phyloP scores from a whole-genome alignment of 2,797 vertebrate species.

The Pachyuromys duprasi region DNA sequence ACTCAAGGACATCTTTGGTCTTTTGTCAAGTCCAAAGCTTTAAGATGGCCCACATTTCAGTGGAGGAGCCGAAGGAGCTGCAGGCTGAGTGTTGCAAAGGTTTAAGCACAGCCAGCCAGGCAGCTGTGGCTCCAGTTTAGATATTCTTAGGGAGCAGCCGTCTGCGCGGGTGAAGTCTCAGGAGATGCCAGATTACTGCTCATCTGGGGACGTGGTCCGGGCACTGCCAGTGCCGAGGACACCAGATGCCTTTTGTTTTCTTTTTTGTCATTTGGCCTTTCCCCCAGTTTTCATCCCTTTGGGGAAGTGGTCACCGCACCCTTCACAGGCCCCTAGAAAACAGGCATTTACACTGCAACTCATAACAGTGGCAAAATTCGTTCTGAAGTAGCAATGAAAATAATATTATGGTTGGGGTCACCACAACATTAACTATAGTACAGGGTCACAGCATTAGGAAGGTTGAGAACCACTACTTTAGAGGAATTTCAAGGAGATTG shows the following conservation, averaged over 20 bases:
- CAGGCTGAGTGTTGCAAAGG: neutral
- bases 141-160: neutral
- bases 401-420: neutral
- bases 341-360: neutral
- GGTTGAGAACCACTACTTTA: neutral
- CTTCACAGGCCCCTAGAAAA: neutral
- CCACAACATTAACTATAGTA: neutral
- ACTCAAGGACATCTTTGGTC: neutral
- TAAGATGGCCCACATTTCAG: neutral
- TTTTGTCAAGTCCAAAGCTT: neutral
- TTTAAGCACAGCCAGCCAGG: neutral
- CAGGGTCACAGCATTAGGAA: neutral
- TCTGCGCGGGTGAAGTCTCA: neutral
- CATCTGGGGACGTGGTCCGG: neutral
- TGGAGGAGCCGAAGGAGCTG: neutral
- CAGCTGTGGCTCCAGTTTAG: neutral
- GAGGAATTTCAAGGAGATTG: neutral
- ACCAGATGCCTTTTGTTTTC: neutral
- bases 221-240: neutral
- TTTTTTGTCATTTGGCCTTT: neutral
- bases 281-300: neutral
- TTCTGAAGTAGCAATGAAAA: neutral
- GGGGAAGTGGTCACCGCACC: neutral
- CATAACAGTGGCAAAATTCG: neutral
- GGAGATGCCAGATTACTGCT: neutral